Conservation (phyloP, 2,888 invertebrate genomes). For the Chalcis sispes region DNA sequence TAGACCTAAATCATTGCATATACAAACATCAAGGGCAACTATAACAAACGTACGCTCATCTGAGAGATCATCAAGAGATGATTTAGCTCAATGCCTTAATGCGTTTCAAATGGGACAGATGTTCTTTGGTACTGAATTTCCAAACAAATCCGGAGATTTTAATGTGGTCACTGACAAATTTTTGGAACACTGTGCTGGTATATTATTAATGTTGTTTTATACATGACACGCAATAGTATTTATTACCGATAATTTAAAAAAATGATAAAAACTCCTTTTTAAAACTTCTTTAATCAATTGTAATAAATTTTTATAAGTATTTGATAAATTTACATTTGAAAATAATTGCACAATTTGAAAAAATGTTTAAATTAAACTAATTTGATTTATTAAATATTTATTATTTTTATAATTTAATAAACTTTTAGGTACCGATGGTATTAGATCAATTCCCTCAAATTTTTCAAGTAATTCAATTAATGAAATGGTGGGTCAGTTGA, state of each 20-base stretch:
- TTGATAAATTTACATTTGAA: background rate
- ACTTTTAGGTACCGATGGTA: conserved; percentile 71
- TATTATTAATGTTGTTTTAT: conserved; percentile 11
- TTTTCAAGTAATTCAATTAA: conserved; percentile 76
- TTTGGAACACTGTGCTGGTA: conserved; percentile 82
- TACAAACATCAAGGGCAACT: conserved; percentile 87
- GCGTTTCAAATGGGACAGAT: conserved; percentile 86
- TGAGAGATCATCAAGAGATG: conserved; percentile 84
- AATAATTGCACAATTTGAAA: background rate
- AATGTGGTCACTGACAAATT: conserved; percentile 90
- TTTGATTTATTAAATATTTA: background rate
- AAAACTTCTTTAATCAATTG: background rate
- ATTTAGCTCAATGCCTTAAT: conserved; percentile 88
- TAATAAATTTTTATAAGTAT: no score
- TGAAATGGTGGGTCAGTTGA: conserved; percentile 78
- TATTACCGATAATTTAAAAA: background rate
- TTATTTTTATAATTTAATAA: conserved; percentile 23
- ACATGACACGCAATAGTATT: background rate
- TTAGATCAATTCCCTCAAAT: conserved; percentile 67
- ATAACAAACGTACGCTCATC: conserved; percentile 83
- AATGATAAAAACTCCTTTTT: background rate
- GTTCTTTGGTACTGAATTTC: conserved; percentile 88
- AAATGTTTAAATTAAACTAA: background rate
- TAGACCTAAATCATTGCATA: conserved; percentile 90
- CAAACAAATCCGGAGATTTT: conserved; percentile 83